Evolutionary conservation across 2,113 vertebrate genomes (phyloP).

Genomic region (Scatophagus argus): DNA sequence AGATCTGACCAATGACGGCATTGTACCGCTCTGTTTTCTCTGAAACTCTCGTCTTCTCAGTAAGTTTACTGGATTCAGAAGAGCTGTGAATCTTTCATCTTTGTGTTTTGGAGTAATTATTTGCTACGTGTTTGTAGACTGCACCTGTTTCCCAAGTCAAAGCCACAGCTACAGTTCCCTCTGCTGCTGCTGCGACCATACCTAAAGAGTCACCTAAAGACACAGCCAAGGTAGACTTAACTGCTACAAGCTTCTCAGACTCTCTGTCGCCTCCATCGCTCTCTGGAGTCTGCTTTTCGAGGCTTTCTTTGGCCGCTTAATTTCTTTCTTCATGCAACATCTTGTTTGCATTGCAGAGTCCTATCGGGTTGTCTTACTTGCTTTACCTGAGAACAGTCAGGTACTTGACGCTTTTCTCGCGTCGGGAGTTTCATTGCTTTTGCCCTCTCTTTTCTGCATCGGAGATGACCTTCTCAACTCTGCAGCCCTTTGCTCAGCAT

Average conservation of each 20-base stretch:
- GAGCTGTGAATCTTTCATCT: constrained; percentile 12
- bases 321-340: neutral
- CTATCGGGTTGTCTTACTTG: neutral
- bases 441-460: constrained; percentile 7
- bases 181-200: constrained; percentile 38
- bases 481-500: constrained; percentile 21
- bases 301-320: neutral
- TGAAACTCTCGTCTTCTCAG: neutral
- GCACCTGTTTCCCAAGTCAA: constrained; percentile 56
- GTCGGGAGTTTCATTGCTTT: constrained; percentile 5
- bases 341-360: neutral
- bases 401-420: neutral
- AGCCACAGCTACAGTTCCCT: constrained; percentile 34
- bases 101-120: constrained; percentile 39
- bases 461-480: neutral
- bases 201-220: constrained; percentile 64
- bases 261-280: neutral
- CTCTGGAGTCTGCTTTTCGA: neutral
- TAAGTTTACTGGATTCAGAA: neutral
- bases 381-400: neutral
- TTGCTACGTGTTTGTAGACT: constrained; percentile 67
- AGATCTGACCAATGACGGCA: constrained; percentile 30
- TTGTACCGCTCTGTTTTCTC: neutral
- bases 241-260: neutral
- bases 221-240: constrained; percentile 67